These are phyloP conservation scores for Amorpha juglandis DNA, from an alignment of 2,888 invertebrate species.

Conservation along the genomic window DNA sequence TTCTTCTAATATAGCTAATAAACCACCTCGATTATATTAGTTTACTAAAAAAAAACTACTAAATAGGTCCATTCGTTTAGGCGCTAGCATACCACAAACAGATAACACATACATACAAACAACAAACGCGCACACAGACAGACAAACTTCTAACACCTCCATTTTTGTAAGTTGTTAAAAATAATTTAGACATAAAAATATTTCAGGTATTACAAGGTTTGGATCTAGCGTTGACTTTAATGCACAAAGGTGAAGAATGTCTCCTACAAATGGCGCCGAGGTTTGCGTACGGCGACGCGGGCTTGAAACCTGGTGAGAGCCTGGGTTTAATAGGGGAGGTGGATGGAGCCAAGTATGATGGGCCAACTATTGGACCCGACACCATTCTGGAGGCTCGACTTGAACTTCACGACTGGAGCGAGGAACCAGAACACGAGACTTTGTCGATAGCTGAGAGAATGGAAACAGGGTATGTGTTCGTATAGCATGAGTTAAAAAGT, in stretches of 20 bases:
- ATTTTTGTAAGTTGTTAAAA: not conserved
- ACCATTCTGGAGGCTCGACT: conserved; percentile 88
- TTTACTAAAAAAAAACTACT: no score
- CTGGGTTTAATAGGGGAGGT: conserved; percentile 68
- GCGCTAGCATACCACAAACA: no score
- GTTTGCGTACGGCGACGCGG: conserved; percentile 92
- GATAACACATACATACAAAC: no score
- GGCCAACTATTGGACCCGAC: conserved; percentile 86
- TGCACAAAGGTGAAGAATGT: conserved; percentile 92
- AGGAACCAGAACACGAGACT: conserved; percentile 87
- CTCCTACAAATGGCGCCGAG: conserved; percentile 89
- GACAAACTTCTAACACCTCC: no score
- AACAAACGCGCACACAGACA: no score
- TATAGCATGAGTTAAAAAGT: not conserved
- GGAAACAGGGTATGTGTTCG: conserved; percentile 87
- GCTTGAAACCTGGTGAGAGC: conserved; percentile 83
- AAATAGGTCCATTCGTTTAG: no score
- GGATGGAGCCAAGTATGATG: conserved; percentile 62
- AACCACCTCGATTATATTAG: no score
- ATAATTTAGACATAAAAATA: conserved; percentile 26
- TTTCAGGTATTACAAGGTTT: conserved; percentile 89
- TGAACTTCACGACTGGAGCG: conserved; percentile 87
- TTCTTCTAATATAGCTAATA: no score
- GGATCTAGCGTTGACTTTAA: conserved; percentile 93
- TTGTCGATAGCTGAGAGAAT: conserved; percentile 87